Conservation (phyloP, 2,888 invertebrate genomes). For the Orchestes rusci region DNA sequence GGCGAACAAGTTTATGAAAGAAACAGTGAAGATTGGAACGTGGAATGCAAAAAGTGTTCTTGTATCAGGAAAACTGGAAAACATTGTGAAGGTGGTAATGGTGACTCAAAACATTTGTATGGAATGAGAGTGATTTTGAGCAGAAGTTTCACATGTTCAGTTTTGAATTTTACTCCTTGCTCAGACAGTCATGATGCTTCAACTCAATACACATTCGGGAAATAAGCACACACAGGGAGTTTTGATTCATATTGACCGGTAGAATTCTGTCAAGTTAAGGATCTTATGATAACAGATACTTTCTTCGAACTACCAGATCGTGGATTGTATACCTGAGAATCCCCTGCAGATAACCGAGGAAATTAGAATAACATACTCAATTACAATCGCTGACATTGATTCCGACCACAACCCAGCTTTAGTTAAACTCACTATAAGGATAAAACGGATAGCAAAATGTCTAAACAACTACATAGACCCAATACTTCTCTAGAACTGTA, state of each 20-base stretch:
- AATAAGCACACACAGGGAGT: background rate
- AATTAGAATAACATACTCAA: conserved; percentile 1
- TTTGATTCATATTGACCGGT: background rate
- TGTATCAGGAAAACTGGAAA: no score
- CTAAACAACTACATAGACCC: background rate
- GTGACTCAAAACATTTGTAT: no score
- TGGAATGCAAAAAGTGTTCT: no score
- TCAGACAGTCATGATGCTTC: no score
- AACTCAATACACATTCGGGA: no score
- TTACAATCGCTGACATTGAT: background rate
- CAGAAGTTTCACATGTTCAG: no score
- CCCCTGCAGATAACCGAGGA: conserved; percentile 3
- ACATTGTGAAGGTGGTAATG: no score
- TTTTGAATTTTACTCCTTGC: no score
- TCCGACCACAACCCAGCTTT: conserved; percentile 1
- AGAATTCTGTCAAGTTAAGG: conserved; percentile 1
- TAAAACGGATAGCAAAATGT: background rate
- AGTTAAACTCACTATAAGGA: conserved; percentile 1
- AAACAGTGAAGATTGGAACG: no score
- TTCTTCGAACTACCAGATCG: conserved; percentile 7
- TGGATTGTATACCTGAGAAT: conserved; percentile 9
- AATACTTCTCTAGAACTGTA: background rate
- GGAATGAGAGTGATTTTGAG: no score
- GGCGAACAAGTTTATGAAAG: no score
- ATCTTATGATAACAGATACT: conserved; percentile 8